phyloP scores from a whole-genome alignment of 2,113 vertebrate species.

The Syngnathus floridae region DNA sequence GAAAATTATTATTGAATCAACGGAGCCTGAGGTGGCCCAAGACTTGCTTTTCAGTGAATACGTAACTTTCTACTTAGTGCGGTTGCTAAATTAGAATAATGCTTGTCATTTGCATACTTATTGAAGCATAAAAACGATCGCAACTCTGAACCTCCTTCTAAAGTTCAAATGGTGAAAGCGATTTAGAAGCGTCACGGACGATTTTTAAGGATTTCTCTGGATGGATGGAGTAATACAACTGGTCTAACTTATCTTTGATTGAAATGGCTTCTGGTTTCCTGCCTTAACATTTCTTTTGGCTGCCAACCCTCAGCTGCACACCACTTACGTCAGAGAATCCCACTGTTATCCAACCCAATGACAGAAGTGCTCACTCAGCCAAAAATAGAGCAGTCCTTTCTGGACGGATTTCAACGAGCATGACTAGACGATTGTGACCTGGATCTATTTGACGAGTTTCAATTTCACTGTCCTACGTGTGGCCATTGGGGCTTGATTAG shows the following conservation, averaged over 20 bases:
- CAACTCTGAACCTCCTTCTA: neutral
- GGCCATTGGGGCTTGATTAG: constrained; percentile 33
- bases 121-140: neutral
- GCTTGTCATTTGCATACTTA: neutral
- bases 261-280: constrained; percentile 35
- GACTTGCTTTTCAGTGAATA: neutral
- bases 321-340: constrained; percentile 52
- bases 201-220: constrained; percentile 27
- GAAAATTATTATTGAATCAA: neutral
- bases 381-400: constrained; percentile 42
- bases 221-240: constrained; percentile 30
- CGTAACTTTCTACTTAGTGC: neutral
- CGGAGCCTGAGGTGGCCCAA: neutral
- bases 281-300: constrained; percentile 35
- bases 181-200: constrained; percentile 20
- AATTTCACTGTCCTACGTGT: constrained; percentile 25
- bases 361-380: constrained; percentile 42
- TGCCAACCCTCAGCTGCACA: constrained; percentile 47
- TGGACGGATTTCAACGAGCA: constrained; percentile 33
- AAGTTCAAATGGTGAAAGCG: constrained; percentile 15
- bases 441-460: constrained; percentile 14
- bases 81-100: neutral
- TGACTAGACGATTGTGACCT: constrained; percentile 31
- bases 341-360: constrained; percentile 47
- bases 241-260: constrained; percentile 29